Percentiles rank a stretch among this genome's conserved stretches.
Conservation (phyloP, 2,797 vertebrate species). For the Ptychadena robeensis region DNA sequence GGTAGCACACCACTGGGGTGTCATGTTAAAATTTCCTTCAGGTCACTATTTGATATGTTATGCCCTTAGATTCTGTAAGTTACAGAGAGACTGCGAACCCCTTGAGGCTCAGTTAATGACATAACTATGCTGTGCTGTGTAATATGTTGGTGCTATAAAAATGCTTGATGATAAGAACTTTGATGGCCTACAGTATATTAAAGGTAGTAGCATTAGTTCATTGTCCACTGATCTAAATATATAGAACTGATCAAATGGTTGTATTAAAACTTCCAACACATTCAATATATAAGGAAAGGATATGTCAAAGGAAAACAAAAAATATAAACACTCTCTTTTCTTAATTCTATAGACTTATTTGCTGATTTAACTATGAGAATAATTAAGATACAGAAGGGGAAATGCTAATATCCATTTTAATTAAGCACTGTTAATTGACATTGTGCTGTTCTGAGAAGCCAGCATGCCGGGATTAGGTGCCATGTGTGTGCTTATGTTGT, state of each 20-base stretch:
- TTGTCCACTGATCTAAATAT: background rate
- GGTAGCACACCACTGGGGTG: too few species aligned
- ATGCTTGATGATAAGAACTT: too few species aligned
- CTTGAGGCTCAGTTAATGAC: too few species aligned
- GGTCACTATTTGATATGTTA: too few species aligned
- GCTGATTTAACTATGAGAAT: background rate
- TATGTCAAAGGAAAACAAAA: background rate
- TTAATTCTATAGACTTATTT: background rate
- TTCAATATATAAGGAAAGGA: background rate
- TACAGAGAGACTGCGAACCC: too few species aligned
- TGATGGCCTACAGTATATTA: background rate
- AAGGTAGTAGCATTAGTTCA: background rate
- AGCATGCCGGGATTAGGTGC: constrained; percentile 40
- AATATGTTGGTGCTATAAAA: too few species aligned
- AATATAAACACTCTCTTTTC: background rate
- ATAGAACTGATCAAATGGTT: background rate
- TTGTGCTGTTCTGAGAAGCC: constrained; percentile 12
- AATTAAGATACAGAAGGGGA: constrained; percentile 4
- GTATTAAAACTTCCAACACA: background rate
- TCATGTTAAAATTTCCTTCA: too few species aligned
- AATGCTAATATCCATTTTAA: background rate
- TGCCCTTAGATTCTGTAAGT: too few species aligned
- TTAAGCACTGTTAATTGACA: constrained; percentile 24
- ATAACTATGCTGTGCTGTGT: too few species aligned
- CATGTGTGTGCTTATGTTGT: constrained; percentile 38